Conservation (phyloP, 2,797 vertebrate species). For the Percopsis omiscomaycus region DNA sequence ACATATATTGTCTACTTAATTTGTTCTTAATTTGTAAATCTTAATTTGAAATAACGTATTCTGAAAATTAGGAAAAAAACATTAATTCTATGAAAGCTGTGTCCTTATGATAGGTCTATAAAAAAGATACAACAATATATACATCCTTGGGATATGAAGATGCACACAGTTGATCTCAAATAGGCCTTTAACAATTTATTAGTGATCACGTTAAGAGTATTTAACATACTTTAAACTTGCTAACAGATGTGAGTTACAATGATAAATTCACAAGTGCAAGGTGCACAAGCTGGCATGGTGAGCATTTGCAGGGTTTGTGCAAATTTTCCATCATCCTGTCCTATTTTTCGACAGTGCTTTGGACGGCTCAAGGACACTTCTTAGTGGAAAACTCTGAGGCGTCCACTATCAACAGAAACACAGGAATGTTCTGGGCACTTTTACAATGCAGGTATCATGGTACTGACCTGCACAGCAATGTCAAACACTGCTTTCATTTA, state of each 20-base stretch:
- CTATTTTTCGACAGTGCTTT: slow-evolving; percentile 69
- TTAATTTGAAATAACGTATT: too few species aligned
- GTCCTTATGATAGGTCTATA: too few species aligned
- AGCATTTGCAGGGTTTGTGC: slow-evolving; percentile 11
- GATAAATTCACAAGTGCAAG: not conserved
- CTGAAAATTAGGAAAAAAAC: too few species aligned
- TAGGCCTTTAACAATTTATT: slow-evolving; percentile 44
- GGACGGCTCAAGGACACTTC: slow-evolving; percentile 83
- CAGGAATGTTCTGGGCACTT: slow-evolving; percentile 82
- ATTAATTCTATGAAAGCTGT: too few species aligned
- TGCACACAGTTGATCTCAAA: slow-evolving; percentile 49
- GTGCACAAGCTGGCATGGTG: slow-evolving; percentile 10
- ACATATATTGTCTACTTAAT: too few species aligned
- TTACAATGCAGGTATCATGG: slow-evolving; percentile 80
- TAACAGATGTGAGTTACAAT: slow-evolving; percentile 31
- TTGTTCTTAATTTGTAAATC: too few species aligned
- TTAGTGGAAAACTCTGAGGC: slow-evolving; percentile 82
- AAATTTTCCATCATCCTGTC: not conserved
- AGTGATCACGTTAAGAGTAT: too few species aligned
- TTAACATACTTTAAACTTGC: slow-evolving; percentile 26
- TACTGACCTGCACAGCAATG: not conserved
- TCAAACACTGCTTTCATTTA: not conserved
- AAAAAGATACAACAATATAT: too few species aligned
- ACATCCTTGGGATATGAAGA: slow-evolving; percentile 33
- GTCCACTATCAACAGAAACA: slow-evolving; percentile 82